These are phyloP conservation scores for Clarias laeviceps DNA, from an alignment of 2,797 vertebrate genomes.

Conservation along the genomic window DNA sequence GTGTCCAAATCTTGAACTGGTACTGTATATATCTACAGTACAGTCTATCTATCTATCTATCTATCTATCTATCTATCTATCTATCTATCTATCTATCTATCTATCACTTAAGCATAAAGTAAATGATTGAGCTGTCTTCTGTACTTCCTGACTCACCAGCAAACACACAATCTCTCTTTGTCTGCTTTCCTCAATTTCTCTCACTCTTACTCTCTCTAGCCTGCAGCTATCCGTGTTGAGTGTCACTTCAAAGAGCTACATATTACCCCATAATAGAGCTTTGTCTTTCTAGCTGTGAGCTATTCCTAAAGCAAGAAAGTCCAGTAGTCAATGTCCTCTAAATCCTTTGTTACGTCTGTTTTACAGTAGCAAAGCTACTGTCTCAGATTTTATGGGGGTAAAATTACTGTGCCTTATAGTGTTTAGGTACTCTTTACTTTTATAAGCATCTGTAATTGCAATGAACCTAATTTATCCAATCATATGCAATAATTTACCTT, in stretches of 20 bases:
- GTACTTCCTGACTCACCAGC: neutral
- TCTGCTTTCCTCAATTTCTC: neutral
- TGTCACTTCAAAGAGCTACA: conserved; percentile 38
- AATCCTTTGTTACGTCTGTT: neutral
- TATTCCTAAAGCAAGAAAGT: conserved; percentile 26
- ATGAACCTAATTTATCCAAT: neutral
- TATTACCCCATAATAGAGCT: conserved; percentile 34
- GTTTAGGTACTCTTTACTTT: neutral
- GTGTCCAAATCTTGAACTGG: too few relatives aligned
- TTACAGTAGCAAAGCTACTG: neutral
- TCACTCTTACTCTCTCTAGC: neutral
- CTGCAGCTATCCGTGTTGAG: conserved; percentile 33
- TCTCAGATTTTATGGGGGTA: neutral
- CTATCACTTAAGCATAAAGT: neutral
- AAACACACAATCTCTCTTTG: neutral
- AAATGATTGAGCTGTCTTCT: conserved; percentile 4
- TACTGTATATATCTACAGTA: too few relatives aligned
- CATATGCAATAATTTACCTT: neutral
- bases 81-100: too few relatives aligned
- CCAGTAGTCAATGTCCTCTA: neutral
- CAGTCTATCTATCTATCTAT: too few relatives aligned
- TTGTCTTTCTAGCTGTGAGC: conserved; percentile 37
- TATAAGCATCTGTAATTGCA: neutral
- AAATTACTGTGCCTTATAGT: neutral
- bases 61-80: too few relatives aligned